Percentiles rank a stretch among this genome's conserved stretches.
Evolutionary conservation across 2,797 vertebrate genomes (phyloP).

Genomic region (Gallirallus australis): DNA sequence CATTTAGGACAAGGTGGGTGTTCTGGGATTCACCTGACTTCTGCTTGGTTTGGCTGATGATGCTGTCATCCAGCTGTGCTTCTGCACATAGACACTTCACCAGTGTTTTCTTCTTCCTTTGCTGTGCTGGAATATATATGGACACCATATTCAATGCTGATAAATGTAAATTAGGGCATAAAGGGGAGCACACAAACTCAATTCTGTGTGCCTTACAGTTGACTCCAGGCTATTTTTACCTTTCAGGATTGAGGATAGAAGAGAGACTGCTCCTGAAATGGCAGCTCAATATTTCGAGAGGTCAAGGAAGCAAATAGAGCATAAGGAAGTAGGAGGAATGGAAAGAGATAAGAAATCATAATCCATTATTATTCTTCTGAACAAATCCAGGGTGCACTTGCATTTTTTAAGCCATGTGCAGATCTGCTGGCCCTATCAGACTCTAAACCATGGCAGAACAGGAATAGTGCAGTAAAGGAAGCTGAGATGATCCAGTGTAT

Average conservation of each 20-base stretch:
- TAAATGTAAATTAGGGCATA: not conserved
- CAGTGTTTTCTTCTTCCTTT: not conserved
- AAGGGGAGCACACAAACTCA: not conserved
- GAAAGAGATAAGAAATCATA: not conserved
- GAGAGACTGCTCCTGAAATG: not conserved
- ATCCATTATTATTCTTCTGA: not conserved
- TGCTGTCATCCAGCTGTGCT: not conserved
- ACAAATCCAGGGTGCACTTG: not conserved
- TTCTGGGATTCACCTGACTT: not conserved
- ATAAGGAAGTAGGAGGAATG: not conserved
- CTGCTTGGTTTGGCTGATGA: not conserved
- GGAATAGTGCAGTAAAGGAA: not conserved
- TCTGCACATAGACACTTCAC: not conserved
- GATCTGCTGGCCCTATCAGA: not conserved
- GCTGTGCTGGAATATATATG: not conserved
- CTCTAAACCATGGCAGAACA: not conserved
- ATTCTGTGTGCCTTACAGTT: not conserved
- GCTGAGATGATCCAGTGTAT: not conserved
- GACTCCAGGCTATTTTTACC: not conserved
- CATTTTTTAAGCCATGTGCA: not conserved
- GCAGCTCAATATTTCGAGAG: not conserved
- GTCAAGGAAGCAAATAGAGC: constrained; percentile 10
- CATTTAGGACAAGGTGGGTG: not conserved
- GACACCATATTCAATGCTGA: not conserved
- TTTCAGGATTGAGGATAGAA: not conserved